Conservation (phyloP, 2,797 vertebrate species). For the Halcyon chelicuti region DNA sequence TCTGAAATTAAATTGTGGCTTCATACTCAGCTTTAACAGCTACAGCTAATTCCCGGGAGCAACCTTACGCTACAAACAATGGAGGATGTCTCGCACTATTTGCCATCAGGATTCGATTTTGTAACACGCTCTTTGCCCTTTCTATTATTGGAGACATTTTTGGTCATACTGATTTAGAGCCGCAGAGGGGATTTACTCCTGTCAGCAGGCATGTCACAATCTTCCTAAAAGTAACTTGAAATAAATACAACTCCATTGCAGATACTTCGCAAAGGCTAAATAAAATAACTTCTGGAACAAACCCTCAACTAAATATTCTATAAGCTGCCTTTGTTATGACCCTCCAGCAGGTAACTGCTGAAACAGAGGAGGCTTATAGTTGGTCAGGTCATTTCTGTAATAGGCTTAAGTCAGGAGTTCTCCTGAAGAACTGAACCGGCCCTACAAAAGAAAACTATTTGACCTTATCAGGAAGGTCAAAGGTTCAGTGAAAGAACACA, state of each 20-base stretch:
- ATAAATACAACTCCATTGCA: neutral
- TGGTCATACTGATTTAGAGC: neutral
- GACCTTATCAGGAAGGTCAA: neutral
- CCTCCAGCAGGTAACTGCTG: neutral
- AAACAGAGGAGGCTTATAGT: neutral
- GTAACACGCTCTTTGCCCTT: neutral
- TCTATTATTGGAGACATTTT: neutral
- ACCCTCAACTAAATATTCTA: neutral
- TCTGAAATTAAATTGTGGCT: neutral
- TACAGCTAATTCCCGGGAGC: neutral
- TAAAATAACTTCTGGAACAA: neutral
- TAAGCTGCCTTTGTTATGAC: neutral
- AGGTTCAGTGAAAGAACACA: neutral
- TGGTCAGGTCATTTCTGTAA: neutral
- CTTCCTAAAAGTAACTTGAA: neutral
- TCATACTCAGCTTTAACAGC: neutral
- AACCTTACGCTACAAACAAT: neutral
- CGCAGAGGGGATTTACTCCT: neutral
- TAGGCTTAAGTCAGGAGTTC: conserved; percentile 1
- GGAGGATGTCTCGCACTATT: neutral
- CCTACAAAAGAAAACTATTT: neutral
- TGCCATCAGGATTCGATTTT: neutral
- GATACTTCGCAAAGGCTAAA: neutral
- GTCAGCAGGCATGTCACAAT: neutral
- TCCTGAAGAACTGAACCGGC: neutral